Evolutionary conservation across 2,113 vertebrate species (phyloP).

Genomic region (Syngnathus floridae): DNA sequence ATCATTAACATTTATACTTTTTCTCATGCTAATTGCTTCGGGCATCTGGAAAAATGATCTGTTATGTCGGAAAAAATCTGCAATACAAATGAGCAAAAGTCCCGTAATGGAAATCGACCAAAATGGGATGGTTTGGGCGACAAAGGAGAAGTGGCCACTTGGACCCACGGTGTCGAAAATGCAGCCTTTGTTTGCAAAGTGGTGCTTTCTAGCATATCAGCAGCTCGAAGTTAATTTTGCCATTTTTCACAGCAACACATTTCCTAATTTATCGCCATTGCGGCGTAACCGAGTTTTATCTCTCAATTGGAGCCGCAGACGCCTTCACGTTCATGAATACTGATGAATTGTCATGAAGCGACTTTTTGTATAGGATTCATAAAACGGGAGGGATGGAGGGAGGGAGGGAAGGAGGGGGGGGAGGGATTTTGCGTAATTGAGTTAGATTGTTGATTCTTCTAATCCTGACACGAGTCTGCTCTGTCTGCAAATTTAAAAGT

Average conservation of each 20-base stretch:
- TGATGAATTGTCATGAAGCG: conserved; percentile 44
- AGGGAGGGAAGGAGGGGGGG: conserved; percentile 19
- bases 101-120: no score
- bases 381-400: conserved; percentile 25
- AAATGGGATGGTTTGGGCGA: background rate
- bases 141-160: background rate
- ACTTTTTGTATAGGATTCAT: conserved; percentile 31
- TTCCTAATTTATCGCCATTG: conserved; percentile 27
- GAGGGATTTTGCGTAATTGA: conserved; percentile 31
- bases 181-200: conserved; percentile 17
- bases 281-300: conserved; percentile 38
- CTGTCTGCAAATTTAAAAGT: conserved; percentile 27
- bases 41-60: background rate
- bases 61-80: background rate
- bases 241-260: conserved; percentile 28
- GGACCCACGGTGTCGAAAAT: background rate
- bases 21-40: background rate
- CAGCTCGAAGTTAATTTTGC: conserved; percentile 31
- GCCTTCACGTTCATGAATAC: conserved; percentile 53
- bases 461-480: conserved; percentile 20
- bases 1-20: no score
- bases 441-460: conserved; percentile 30
- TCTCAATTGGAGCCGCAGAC: conserved; percentile 37
- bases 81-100: background rate
- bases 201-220: conserved; percentile 10